Base-by-base conservation (phyloP, 1,140 invertebrate genomes). In the Calephelis nemesis region DNA sequence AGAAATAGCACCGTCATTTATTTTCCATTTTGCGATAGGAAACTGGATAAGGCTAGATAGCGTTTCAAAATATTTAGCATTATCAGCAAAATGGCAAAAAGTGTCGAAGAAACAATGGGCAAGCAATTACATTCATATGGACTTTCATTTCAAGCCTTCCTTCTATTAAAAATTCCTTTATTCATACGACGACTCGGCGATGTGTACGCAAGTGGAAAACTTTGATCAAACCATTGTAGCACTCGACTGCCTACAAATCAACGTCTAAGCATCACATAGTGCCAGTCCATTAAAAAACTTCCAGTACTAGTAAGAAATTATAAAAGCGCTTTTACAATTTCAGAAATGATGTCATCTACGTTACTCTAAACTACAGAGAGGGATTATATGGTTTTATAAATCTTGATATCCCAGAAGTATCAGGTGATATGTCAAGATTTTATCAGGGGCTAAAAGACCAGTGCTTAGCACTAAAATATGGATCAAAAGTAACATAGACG, bases 271-370 rank as follows among this genome's bases (percentile, higher is more conserved):
- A 0, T 85, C 87, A 0, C 75, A 79, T 47, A 65, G 65, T 13
- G 79, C 77, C 8, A 73, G 62, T 4, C 40, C 67, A 1, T 48
- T 65, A 60, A 79, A 79, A 74, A 64, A 65, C 62, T 82, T 5
- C 94, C 95, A 0, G 95, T 96, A 0, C 92, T 96, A 83, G 92
- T 96, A 4, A 96, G 92, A 85, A 94, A 97, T 39, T 94, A 96
- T 79, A 96, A 96, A 5, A 96, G 96, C 30, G 93, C 84, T 47
- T 95, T 95, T 74, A 76, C 84, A 5, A 67, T 79, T 10, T 94
- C n/a, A n/a, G n/a, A n/a, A n/a, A n/a, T n/a, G 87, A 93, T 63
- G 83, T 95, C 4, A 89, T 95, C 42, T 78, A 95, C 3, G 94
- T 95, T 2, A 92, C 93, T 0, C 71, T 94, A 5, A 94, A 95